These are phyloP conservation scores for Aptenodytes patagonicus DNA, from an alignment of 2,113 vertebrate species.

Conservation along the genomic window DNA sequence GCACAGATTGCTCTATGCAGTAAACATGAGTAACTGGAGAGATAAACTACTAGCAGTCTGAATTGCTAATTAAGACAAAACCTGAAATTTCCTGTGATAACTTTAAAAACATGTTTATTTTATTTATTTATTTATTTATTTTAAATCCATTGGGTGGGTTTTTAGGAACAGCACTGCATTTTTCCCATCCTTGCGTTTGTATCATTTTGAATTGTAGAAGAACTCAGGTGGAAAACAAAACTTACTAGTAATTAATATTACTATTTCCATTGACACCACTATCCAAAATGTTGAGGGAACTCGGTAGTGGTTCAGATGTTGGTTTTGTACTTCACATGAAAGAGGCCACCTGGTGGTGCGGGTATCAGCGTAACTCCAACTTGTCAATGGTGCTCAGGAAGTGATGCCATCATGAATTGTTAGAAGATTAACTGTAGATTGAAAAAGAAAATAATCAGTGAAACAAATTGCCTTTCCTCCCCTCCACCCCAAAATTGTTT, in stretches of 20 bases:
- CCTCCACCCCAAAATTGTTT: background rate
- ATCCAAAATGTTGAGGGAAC: background rate
- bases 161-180: background rate
- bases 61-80: background rate
- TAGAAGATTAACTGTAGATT: background rate
- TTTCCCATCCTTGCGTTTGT: background rate
- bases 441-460: background rate
- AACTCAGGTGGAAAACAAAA: background rate
- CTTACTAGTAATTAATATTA: background rate
- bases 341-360: background rate
- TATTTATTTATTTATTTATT: background rate
- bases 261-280: background rate
- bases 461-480: background rate
- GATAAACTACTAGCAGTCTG: background rate
- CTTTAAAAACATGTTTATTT: background rate
- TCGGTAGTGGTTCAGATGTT: background rate
- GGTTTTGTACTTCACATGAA: background rate
- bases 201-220: background rate
- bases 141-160: background rate
- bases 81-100: background rate
- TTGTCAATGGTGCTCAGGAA: background rate
- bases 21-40: background rate
- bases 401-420: background rate
- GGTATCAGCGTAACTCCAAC: background rate
- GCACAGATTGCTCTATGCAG: background rate